Percentiles rank a stretch among this genome's conserved stretches.
Evolutionary conservation across 2,113 vertebrate species (phyloP).

Genomic region (Genyomyrus donnyi): DNA sequence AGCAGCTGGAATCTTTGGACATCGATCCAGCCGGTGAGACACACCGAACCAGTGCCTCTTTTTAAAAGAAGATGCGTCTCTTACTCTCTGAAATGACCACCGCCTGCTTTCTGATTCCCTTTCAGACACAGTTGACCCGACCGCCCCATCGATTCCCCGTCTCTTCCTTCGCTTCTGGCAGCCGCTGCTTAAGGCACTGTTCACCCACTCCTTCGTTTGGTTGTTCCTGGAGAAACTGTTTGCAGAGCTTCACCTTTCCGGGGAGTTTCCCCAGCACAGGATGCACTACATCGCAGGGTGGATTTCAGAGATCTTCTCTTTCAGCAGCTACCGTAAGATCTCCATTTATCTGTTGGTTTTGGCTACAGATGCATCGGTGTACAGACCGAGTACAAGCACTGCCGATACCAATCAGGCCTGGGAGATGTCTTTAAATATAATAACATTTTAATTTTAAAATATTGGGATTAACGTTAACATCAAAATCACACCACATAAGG

Average conservation of each 20-base stretch:
- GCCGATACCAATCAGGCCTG: neutral
- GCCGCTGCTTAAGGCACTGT: slow-evolving; percentile 73
- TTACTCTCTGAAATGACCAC: neutral
- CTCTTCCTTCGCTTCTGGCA: slow-evolving; percentile 81
- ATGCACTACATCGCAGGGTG: slow-evolving; percentile 74
- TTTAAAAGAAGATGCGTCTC: neutral
- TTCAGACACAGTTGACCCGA: neutral
- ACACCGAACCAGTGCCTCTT: neutral
- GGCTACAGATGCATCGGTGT: neutral
- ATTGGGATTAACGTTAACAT: neutral
- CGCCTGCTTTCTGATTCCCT: neutral
- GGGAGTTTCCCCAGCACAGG: slow-evolving; percentile 51
- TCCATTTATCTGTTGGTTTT: neutral
- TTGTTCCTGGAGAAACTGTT: slow-evolving; percentile 80
- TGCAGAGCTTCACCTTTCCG: slow-evolving; percentile 61
- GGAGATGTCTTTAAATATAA: neutral
- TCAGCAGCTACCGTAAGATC: slow-evolving; percentile 57
- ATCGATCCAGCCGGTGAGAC: slow-evolving; percentile 64
- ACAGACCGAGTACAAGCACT: neutral
- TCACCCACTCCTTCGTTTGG: slow-evolving; percentile 68
- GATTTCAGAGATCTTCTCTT: slow-evolving; percentile 75
- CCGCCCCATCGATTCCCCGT: slow-evolving; percentile 55
- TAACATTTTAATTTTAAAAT: neutral
- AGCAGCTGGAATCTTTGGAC: slow-evolving; percentile 74
- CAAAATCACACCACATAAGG: neutral